Conservation (phyloP, 2,888 invertebrate species). For the Priapulus caudatus region DNA sequence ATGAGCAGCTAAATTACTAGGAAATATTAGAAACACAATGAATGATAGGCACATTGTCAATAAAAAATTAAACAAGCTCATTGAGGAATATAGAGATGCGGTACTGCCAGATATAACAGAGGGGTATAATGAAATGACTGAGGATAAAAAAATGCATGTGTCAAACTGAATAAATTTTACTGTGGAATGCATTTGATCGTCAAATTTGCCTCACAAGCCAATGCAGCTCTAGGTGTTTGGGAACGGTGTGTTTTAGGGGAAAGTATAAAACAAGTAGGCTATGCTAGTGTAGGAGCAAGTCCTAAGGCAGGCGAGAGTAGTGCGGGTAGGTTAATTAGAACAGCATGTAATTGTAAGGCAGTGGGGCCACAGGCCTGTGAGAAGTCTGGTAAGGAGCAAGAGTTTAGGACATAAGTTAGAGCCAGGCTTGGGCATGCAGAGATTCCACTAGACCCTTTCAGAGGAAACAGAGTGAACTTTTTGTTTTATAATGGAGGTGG, state of each 20-base stretch:
- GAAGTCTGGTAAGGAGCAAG: background rate
- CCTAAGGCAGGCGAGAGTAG: slow-evolving; percentile 3
- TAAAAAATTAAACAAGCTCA: slow-evolving; percentile 1
- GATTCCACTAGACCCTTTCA: background rate
- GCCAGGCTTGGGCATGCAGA: no score
- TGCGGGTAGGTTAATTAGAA: background rate
- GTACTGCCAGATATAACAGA: background rate
- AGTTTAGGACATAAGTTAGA: no score
- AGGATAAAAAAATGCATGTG: no score
- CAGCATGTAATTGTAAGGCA: background rate
- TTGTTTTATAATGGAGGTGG: no score
- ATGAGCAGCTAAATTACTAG: background rate
- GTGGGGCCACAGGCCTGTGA: background rate
- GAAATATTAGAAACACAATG: background rate
- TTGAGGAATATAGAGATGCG: background rate
- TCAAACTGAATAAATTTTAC: no score
- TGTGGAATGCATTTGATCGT: slow-evolving; percentile 1
- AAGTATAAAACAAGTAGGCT: background rate
- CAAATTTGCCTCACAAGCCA: background rate
- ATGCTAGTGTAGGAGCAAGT: background rate
- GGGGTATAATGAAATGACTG: slow-evolving; percentile 1
- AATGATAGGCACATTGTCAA: background rate
- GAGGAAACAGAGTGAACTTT: background rate
- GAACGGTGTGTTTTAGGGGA: background rate
- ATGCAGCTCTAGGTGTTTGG: slow-evolving; percentile 1